Evolutionary conservation across 2,888 invertebrate genomes (phyloP).

Genomic region (Timandra comae): DNA sequence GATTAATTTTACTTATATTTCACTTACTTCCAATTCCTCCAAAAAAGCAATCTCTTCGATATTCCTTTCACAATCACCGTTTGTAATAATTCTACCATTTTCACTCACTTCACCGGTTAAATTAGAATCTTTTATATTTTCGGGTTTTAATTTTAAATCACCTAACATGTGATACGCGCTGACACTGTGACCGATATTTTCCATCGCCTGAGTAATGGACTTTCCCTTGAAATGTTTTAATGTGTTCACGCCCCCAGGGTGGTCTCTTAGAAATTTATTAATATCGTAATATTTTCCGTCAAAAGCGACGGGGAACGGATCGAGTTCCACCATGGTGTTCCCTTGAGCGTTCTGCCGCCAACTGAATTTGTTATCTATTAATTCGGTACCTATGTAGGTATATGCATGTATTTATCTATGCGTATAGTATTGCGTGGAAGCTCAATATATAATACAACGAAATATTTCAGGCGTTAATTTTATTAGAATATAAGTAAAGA

Average conservation of each 20-base stretch:
- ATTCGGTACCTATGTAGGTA: too few relatives aligned
- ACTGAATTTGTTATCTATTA: not conserved
- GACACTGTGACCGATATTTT: slow-evolving; percentile 75
- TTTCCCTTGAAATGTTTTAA: slow-evolving; percentile 75
- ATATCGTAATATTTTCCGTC: slow-evolving; percentile 79
- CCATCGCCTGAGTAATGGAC: slow-evolving; percentile 73
- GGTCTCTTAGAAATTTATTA: slow-evolving; percentile 79
- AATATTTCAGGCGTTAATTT: too few relatives aligned
- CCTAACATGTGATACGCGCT: slow-evolving; percentile 80
- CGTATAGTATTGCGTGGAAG: too few relatives aligned
- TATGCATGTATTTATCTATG: too few relatives aligned
- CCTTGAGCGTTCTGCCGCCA: not conserved
- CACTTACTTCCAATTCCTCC: slow-evolving; percentile 60
- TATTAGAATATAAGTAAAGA: too few relatives aligned
- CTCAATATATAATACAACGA: too few relatives aligned
- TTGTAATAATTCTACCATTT: slow-evolving; percentile 58
- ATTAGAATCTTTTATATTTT: slow-evolving; percentile 61
- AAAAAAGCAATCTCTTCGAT: slow-evolving; percentile 50
- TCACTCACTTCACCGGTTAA: slow-evolving; percentile 55
- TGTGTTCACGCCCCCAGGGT: slow-evolving; percentile 84
- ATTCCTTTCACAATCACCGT: slow-evolving; percentile 39
- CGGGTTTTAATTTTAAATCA: slow-evolving; percentile 73
- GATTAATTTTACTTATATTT: too few relatives aligned
- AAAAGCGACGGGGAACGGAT: slow-evolving; percentile 52
- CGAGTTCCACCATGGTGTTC: slow-evolving; percentile 16